Evolutionary conservation across 1,140 invertebrate genomes (phyloP), one percentile per base, ranked within the genome.

Genomic region (Triops cancriformis): DNA sequence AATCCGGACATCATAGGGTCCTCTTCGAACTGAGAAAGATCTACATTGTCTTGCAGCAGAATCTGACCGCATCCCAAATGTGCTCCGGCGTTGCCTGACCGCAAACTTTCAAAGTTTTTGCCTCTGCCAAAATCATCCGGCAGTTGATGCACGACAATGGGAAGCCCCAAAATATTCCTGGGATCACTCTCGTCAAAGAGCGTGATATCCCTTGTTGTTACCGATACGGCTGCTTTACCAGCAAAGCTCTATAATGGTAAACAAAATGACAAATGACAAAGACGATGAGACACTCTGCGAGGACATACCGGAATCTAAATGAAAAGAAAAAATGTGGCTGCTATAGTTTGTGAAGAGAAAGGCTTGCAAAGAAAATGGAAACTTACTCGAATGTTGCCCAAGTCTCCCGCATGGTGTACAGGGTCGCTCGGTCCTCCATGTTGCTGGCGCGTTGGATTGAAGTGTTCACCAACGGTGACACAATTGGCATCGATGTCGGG

Each of bases 71-170:
- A 89, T 14, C 85, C 87, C 5, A 88, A 77, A 18, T 85, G 80
- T n/a, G 81, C 79, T 7, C 88, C 88, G 18, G 87, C 85, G 81
- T 88, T 88, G 9, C 88, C 88, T n/a, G 85, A 88, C 75, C 81
- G 83, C n/a, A 84, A 73, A 80, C 86, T 88, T 73, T 84, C 86
- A 18, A 81, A 76, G 77, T 85, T 81, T 10, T 83, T 84, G 1
- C 87, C 87, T 51, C 82, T 78, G 18, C 88, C 88, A 7, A 88
- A 82, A 81, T 89, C 88, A 80, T 89, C 88, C 42, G 79, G 80
- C 7, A 83, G 81, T 7, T 80, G 82, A 79, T 88, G 87, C 11
- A 88, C 83, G 51, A 87, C 85, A 12, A 89, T 74, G 14, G 86
- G 84, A 72, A 88, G 83, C n/a, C 88, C 88, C 76, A 89, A 82